Conservation (phyloP, 2,113 vertebrate genomes). For the Circaetus cinerascens region DNA sequence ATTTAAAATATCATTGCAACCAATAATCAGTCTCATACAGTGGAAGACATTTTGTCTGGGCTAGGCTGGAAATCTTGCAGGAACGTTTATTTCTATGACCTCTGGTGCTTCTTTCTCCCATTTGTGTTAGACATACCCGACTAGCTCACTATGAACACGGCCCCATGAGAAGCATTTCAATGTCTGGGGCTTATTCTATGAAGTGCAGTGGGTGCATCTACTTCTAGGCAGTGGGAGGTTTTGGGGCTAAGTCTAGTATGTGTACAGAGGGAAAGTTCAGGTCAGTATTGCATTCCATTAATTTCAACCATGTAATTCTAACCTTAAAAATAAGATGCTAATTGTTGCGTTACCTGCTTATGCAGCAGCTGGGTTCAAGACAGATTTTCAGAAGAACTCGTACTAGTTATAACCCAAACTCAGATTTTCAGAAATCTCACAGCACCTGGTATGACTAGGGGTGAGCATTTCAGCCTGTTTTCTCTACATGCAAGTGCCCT, state of each 20-base stretch:
- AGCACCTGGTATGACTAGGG: not conserved
- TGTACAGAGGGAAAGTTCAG: not conserved
- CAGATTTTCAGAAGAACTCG: not conserved
- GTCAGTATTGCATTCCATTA: not conserved
- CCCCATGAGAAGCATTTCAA: not conserved
- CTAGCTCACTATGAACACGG: not conserved
- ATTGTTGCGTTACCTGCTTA: not conserved
- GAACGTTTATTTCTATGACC: not conserved
- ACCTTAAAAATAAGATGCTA: not conserved
- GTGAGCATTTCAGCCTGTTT: not conserved
- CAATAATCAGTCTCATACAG: not conserved
- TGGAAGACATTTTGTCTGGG: not conserved
- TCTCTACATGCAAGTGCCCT: not conserved
- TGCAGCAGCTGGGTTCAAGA: not conserved
- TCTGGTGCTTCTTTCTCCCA: not conserved
- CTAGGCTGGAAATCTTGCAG: not conserved
- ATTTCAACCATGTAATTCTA: not conserved
- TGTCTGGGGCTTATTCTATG: not conserved
- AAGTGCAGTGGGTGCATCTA: not conserved
- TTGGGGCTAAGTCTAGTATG: not conserved
- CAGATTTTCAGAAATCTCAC: not conserved
- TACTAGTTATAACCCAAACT: not conserved
- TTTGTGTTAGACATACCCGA: not conserved
- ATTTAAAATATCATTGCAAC: not conserved
- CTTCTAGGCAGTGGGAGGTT: not conserved